phyloP scores from a whole-genome alignment of 2,797 vertebrate species.

The Rhyacichthys aspro region DNA sequence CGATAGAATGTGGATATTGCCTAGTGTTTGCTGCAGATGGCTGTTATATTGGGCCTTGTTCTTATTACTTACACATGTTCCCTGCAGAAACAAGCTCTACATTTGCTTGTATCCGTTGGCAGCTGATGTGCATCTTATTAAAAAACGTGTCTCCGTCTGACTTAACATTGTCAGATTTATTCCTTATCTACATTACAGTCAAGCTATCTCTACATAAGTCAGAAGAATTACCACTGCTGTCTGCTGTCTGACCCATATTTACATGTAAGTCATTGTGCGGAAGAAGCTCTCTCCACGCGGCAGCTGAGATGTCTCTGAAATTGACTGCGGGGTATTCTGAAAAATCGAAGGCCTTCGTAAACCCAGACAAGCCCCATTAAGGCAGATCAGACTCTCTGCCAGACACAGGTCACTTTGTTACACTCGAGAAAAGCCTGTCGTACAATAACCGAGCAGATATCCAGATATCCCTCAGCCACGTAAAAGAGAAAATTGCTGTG shows the following conservation, averaged over 20 bases:
- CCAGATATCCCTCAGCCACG: conserved; percentile 16
- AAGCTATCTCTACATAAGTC: neutral
- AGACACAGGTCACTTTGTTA: conserved; percentile 48
- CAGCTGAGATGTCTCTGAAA: conserved; percentile 11
- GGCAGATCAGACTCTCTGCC: conserved; percentile 25
- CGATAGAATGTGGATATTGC: neutral
- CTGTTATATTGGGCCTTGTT: too few species aligned
- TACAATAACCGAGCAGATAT: conserved; percentile 24
- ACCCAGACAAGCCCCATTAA: conserved; percentile 44
- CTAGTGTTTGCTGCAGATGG: too few species aligned
- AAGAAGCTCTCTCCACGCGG: neutral
- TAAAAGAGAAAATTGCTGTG: conserved; percentile 28
- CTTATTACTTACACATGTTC: too few species aligned
- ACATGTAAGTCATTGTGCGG: neutral
- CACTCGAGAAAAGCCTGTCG: conserved; percentile 39
- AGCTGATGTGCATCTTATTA: neutral
- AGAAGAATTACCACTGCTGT: neutral
- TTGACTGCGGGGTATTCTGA: conserved; percentile 23
- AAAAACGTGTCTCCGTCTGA: neutral
- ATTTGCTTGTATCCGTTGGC: neutral
- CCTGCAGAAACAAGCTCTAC: too few species aligned
- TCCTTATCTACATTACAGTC: neutral
- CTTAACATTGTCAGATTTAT: neutral
- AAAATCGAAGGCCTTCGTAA: conserved; percentile 34
- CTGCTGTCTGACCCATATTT: neutral